Percentiles rank a stretch among this genome's conserved stretches.
Conservation (phyloP, 2,113 vertebrate genomes). For the Phylloscopus trochilus region DNA sequence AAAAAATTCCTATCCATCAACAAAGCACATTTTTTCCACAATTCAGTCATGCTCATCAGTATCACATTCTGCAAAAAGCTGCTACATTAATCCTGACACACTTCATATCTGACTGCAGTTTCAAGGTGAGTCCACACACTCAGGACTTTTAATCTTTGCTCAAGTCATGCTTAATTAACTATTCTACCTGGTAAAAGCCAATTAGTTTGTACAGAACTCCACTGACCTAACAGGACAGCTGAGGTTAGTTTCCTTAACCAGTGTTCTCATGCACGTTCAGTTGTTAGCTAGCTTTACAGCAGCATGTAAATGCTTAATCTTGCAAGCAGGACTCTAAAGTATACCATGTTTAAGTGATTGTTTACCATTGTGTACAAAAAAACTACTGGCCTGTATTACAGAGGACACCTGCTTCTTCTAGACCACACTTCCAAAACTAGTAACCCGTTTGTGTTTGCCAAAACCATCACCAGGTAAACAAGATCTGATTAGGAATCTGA, state of each 20-base stretch:
- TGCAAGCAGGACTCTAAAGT: background rate
- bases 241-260: background rate
- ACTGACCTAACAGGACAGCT: background rate
- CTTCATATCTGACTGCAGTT: background rate
- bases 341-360: background rate
- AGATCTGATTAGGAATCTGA: background rate
- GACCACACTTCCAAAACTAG: background rate
- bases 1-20: background rate
- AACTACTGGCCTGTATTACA: background rate
- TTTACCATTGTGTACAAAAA: background rate
- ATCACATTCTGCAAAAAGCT: background rate
- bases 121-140: background rate
- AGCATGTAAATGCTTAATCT: background rate
- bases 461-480: background rate
- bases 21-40: background rate
- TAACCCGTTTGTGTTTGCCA: rapidly evolving
- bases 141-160: background rate
- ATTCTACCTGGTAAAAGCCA: background rate
- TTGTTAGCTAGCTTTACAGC: background rate
- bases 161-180: background rate
- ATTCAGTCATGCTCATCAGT: background rate
- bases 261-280: too few species aligned
- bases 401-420: background rate
- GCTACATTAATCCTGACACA: background rate
- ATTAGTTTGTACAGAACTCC: background rate